These are phyloP conservation scores for Circaetus gallicus DNA, from an alignment of 2,113 vertebrate genomes.

Conservation along the genomic window DNA sequence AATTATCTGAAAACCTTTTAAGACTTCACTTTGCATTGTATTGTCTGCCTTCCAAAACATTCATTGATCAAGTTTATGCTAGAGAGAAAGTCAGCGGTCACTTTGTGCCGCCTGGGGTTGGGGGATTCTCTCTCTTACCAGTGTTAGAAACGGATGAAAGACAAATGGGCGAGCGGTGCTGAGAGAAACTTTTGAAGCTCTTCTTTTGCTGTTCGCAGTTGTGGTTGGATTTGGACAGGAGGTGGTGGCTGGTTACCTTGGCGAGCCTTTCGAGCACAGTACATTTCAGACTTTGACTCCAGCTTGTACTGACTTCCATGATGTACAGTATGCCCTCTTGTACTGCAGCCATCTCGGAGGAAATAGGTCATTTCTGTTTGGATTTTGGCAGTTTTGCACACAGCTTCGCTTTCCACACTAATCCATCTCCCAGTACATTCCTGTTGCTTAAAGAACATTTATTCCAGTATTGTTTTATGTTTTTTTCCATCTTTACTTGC, in stretches of 20 bases:
- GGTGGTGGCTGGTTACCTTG: not conserved
- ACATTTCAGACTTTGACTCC: conserved; percentile 44
- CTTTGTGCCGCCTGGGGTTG: not conserved
- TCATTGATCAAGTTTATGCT: not conserved
- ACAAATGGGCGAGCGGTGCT: not conserved
- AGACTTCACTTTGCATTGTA: not conserved
- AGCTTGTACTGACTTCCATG: conserved; percentile 52
- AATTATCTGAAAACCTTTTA: not conserved
- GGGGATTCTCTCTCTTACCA: not conserved
- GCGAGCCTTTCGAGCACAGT: not conserved
- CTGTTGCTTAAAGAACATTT: conserved; percentile 58
- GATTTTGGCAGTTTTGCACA: conserved; percentile 65
- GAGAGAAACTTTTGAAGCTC: not conserved
- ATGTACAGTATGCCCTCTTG: conserved; percentile 46
- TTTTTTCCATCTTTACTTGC: conserved; percentile 39
- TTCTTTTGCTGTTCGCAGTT: not conserved
- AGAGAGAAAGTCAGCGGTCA: not conserved
- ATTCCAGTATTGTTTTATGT: conserved; percentile 62
- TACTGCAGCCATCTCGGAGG: conserved; percentile 62
- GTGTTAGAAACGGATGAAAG: not conserved
- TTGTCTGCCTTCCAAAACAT: not conserved
- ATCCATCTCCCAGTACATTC: conserved; percentile 67
- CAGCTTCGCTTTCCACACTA: conserved; percentile 73
- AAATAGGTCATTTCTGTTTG: conserved; percentile 54
- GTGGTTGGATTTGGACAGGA: not conserved